Base-by-base conservation (phyloP, 2,888 invertebrate species). In the Coenonympha arcania region DNA sequence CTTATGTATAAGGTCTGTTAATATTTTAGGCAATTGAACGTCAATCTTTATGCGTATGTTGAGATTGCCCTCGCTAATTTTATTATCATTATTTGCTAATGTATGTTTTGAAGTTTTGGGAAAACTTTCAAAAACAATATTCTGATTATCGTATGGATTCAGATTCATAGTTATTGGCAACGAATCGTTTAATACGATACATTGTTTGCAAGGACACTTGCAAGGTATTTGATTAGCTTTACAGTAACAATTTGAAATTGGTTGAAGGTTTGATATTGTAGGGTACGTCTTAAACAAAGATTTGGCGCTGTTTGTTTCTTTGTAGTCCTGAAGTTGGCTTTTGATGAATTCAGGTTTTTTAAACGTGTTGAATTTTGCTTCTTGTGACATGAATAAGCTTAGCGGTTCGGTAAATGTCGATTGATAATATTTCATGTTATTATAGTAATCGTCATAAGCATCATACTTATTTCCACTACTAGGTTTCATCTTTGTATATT, bases 1-100 rank as follows among this genome's bases (percentile, higher is more conserved):
- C 55, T 63, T 69, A 16, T 58, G 52, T 30, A 58, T 6, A n/a
- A 64, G 55, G 15, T 75, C 68, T 52, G 65, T 64, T 28, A 66
- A 50, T 39, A 39, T 39, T 62, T 75, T 79, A 26, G 84, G 84
- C 33, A 83, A 51, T 59, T 82, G 74, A 36, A 86, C 63, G 55
- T 82, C 82, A 26, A 86, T 68, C 63, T 85, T 85, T 31, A 85
- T 69, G 54, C 69, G 69, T 48, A 85, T 63, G 48, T 79, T 83
- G 2, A 85, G 51, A 28, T 70, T 69, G 57, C 77, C 72, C 1
- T 73, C 72, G 2, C 55, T 30, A 24, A 59, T 48, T 24, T 71
- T 67, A 22, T 54, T 51, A 9, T 49, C 16, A 37, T 42, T 42
- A 22, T 47, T 20, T 54, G 48, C 16, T 56, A 55, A 22, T 61